Evolutionary conservation across 2,888 invertebrate species (phyloP).

Genomic region (Eupithecia centaureata): DNA sequence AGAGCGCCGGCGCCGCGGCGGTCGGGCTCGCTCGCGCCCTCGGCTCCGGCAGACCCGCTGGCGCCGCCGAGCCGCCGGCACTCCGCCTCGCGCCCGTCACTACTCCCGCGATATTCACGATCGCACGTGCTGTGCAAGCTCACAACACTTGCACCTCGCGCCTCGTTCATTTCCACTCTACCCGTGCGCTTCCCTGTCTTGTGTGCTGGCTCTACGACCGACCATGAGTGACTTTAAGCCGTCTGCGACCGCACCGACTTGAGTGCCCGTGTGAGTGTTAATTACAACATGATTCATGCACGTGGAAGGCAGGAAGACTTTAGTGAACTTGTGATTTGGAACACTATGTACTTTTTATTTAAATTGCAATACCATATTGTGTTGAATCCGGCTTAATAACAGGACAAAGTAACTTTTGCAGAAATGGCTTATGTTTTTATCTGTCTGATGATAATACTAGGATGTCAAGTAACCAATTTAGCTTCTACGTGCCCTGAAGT

Average conservation of each 20-base stretch:
- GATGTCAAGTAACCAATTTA: slow-evolving; percentile 67
- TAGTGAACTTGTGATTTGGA: slow-evolving; percentile 60
- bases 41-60: slow-evolving; percentile 75
- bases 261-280: slow-evolving; percentile 65
- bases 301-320: slow-evolving; percentile 54
- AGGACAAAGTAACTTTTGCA: slow-evolving; percentile 46
- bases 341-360: slow-evolving; percentile 59
- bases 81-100: slow-evolving; percentile 39
- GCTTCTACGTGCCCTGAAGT: slow-evolving; percentile 64
- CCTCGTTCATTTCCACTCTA: slow-evolving; percentile 29
- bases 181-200: slow-evolving; percentile 45
- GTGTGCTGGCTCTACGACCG: slow-evolving; percentile 40
- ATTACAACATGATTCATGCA: slow-evolving; percentile 67
- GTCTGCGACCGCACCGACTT: slow-evolving; percentile 56
- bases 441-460: slow-evolving; percentile 67
- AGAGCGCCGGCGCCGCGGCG: slow-evolving; percentile 79
- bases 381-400: slow-evolving; percentile 71
- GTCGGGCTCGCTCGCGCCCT: slow-evolving; percentile 60
- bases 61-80: slow-evolving; percentile 63
- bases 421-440: slow-evolving; percentile 73
- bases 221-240: slow-evolving; percentile 62
- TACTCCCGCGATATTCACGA: slow-evolving; percentile 40
- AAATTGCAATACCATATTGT: slow-evolving; percentile 65
- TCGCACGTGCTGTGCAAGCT: slow-evolving; percentile 48
- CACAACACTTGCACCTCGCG: slow-evolving; percentile 23